These are phyloP conservation scores for Ceratosolen fusciceps DNA, from an alignment of 1,140 invertebrate species.

Conservation along the genomic window DNA sequence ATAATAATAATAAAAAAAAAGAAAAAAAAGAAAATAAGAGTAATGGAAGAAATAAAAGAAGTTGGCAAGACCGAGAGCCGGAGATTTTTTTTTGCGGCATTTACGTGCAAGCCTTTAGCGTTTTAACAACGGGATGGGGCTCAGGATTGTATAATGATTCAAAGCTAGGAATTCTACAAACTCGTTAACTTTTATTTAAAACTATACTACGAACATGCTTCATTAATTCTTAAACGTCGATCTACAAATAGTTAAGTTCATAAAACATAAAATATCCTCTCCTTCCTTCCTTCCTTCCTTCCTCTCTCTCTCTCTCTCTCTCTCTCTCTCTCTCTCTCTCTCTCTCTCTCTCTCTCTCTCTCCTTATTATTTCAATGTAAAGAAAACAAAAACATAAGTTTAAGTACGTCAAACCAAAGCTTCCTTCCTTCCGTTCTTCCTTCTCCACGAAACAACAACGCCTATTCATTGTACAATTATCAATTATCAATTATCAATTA, in stretches of 20 bases:
- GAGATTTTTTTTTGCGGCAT: no score
- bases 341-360: no score
- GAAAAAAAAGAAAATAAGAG: no score
- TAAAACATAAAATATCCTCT: slow-evolving; percentile 40
- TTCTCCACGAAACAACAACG: no score
- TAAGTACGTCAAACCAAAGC: slow-evolving; percentile 32
- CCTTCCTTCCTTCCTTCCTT: no score
- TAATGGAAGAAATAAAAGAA: no score
- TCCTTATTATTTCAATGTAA: slow-evolving; percentile 8
- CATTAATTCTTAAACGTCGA: slow-evolving; percentile 33
- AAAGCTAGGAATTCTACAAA: slow-evolving; percentile 45
- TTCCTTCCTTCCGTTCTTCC: slow-evolving; percentile 26
- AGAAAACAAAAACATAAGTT: slow-evolving; percentile 36
- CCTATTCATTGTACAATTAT: slow-evolving; percentile 39
- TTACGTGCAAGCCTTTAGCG: no score
- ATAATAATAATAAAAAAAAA: no score
- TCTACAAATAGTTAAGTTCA: slow-evolving; percentile 39
- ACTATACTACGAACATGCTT: slow-evolving; percentile 46
- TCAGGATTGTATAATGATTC: slow-evolving; percentile 39
- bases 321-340: no score
- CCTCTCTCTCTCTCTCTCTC: no score
- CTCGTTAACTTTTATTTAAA: slow-evolving; percentile 48
- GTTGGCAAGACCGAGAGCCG: no score
- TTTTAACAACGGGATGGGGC: slow-evolving; percentile 28
- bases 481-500: no score